phyloP scores from a whole-genome alignment of 1,140 invertebrate species.

The Tachypleus tridentatus region DNA sequence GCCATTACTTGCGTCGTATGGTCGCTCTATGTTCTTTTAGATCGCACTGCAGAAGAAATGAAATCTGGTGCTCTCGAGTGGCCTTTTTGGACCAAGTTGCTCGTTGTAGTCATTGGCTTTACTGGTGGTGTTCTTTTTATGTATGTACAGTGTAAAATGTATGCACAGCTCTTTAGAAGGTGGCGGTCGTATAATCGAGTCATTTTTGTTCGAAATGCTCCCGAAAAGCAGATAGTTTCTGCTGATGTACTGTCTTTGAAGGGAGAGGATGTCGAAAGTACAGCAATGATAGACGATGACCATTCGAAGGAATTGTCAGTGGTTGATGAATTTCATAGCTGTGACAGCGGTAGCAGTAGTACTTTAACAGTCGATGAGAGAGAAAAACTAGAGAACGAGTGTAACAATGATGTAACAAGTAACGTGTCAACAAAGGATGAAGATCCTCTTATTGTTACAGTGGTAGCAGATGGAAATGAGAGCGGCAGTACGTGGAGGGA shows the following conservation, averaged over 20 bases:
- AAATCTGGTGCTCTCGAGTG: constrained; percentile 59
- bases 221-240: constrained; percentile 45
- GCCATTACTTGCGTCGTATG: constrained; percentile 90
- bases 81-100: constrained; percentile 95
- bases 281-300: neutral
- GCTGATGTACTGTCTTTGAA: constrained; percentile 1
- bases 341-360: constrained; percentile 8
- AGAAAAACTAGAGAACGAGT: too few species aligned
- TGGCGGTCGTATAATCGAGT: constrained; percentile 90
- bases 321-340: constrained; percentile 17
- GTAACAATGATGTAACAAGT: too few species aligned
- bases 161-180: constrained; percentile 74
- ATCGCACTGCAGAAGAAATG: constrained; percentile 82
- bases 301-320: constrained; percentile 6
- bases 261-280: constrained; percentile 2
- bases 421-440: too few species aligned
- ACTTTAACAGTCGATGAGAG: too few species aligned
- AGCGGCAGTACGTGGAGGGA: too few species aligned
- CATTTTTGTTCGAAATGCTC: constrained; percentile 79
- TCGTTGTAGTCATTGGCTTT: constrained; percentile 79
- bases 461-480: too few species aligned
- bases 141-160: constrained; percentile 93
- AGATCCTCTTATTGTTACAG: too few species aligned
- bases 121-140: constrained; percentile 92
- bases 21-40: constrained; percentile 91